A percentile compares a stretch with the other conserved stretches of the same genome.
Conservation (phyloP, 2,888 invertebrate genomes). For the Hirtodrosophila cameraria region DNA sequence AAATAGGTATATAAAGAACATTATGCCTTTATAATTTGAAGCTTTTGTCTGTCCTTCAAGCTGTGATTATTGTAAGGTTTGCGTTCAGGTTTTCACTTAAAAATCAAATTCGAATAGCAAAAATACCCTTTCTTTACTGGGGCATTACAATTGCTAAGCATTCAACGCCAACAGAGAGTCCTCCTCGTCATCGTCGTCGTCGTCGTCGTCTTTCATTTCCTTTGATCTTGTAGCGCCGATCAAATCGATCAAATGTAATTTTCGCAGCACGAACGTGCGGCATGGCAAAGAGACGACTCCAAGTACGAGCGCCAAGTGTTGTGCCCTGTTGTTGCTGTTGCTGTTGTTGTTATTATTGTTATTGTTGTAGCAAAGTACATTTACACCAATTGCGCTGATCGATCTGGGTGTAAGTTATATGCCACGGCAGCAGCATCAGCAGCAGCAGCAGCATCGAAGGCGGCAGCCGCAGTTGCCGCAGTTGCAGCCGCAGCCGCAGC, state of each 20-base stretch:
- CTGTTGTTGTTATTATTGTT: constrained; percentile 32
- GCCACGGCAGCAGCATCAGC: constrained; percentile 50
- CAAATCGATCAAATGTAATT: constrained; percentile 84
- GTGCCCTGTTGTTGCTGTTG: constrained; percentile 39
- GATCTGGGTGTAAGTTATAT: constrained; percentile 80
- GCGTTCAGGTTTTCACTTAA: constrained; percentile 1
- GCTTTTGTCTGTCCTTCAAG: background rate
- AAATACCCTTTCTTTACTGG: constrained; percentile 36
- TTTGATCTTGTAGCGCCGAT: constrained; percentile 84
- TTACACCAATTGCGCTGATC: constrained; percentile 81
- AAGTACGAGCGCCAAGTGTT: constrained; percentile 71
- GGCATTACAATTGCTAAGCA: constrained; percentile 49
- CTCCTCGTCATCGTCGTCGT: constrained; percentile 51
- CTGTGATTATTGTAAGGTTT: background rate
- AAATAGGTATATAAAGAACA: too few species aligned
- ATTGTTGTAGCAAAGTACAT: constrained; percentile 72
- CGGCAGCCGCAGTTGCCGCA: constrained; percentile 56
- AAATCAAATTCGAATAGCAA: constrained; percentile 7
- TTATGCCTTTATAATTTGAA: background rate
- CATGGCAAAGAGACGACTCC: constrained; percentile 50
- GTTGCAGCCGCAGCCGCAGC: constrained; percentile 36
- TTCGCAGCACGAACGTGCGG: constrained; percentile 80
- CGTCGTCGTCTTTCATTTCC: constrained; percentile 72
- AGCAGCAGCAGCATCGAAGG: constrained; percentile 13
- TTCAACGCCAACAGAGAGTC: constrained; percentile 44